Evolutionary conservation across 2,888 invertebrate genomes (phyloP), one percentile per base, ranked within the genome.

Genomic region (Limnephilus auricula): DNA sequence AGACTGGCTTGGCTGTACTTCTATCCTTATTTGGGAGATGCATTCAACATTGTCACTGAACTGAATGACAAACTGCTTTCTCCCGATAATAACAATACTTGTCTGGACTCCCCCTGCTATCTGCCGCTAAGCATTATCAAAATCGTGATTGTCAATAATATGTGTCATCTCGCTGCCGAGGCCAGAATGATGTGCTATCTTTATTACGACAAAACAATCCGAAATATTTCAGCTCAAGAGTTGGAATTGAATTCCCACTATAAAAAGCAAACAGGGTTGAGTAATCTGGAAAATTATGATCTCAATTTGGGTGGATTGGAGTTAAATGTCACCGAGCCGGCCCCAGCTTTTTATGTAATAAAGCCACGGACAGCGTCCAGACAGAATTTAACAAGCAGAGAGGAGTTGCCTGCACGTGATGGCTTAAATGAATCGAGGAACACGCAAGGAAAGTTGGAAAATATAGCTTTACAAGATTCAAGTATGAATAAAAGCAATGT

Each of bases 291-390:
- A 50, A 90, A 91, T 87, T 83, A 78, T 34, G 83, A 90, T 5
- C 84, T 84, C 18, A 80, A 85, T 79, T 89, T 84, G 18, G 90
- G 84, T 34, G 84, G 90, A 37, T 94, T 0, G 95, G 95, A 65
- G 95, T 95, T 12, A 95, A 91, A 95, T 40, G 94, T 95, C 30
- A 96, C 96, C 0, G 95, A 95, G 93, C 95, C 95, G 1, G 94
- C 95, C 0, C 95, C 96, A 0, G 95, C 95, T 0, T 95, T 96
- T 93, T 96, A 96, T 93, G 94, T 96, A 79, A 95, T 96, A 93
- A 94, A 95, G 80, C 95, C 95, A 9, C 86, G 89, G 65, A 90
- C 87, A 37, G 79, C 79, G 18, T 30, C 65, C 12, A 90, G 65
- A 80, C 34, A 89, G 78, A 79, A 87, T 78, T 65, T 83, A 6